phyloP scores from a whole-genome alignment of 1,140 invertebrate species.

The Drosophila athabasca region DNA sequence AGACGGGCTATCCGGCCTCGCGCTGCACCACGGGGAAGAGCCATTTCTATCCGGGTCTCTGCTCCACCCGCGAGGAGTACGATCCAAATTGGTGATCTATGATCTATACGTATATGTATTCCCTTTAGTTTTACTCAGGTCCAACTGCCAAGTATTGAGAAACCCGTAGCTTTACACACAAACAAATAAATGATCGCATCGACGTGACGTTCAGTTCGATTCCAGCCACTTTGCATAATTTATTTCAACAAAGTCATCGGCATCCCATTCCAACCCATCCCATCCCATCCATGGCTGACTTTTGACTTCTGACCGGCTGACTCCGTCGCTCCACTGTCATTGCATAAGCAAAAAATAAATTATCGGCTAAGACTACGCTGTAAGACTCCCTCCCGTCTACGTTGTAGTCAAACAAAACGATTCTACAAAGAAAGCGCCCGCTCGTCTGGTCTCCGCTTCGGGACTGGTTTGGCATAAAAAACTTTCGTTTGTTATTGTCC shows the following conservation, averaged over 20 bases:
- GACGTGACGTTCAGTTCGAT: slow-evolving; percentile 4
- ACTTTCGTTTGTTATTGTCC: slow-evolving; percentile 47
- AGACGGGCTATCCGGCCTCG: slow-evolving; percentile 51
- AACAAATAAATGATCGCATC: slow-evolving; percentile 54
- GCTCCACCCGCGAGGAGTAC: slow-evolving; percentile 66
- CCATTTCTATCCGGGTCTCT: slow-evolving; percentile 75
- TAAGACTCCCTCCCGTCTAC: slow-evolving; percentile 6
- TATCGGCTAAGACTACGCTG: slow-evolving; percentile 27
- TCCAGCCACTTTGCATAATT: slow-evolving; percentile 37
- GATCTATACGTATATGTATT: neutral
- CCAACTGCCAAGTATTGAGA: slow-evolving; percentile 52
- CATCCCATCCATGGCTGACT: slow-evolving; percentile 13
- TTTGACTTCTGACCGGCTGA: slow-evolving; percentile 15
- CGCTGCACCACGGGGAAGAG: slow-evolving; percentile 72
- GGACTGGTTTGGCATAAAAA: slow-evolving; percentile 43
- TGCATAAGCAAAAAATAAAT: slow-evolving; percentile 26
- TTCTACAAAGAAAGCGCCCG: slow-evolving; percentile 33
- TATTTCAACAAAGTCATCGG: slow-evolving; percentile 30
- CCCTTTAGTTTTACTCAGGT: slow-evolving; percentile 45
- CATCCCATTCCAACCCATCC: too few relatives aligned
- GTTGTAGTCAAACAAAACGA: slow-evolving; percentile 18
- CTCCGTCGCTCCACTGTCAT: slow-evolving; percentile 3
- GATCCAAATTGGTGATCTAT: slow-evolving; percentile 72
- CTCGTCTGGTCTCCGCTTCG: neutral
- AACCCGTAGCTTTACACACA: slow-evolving; percentile 35